These are phyloP conservation scores for Heliothis virescens DNA, from an alignment of 1,140 invertebrate genomes.

Conservation along the genomic window DNA sequence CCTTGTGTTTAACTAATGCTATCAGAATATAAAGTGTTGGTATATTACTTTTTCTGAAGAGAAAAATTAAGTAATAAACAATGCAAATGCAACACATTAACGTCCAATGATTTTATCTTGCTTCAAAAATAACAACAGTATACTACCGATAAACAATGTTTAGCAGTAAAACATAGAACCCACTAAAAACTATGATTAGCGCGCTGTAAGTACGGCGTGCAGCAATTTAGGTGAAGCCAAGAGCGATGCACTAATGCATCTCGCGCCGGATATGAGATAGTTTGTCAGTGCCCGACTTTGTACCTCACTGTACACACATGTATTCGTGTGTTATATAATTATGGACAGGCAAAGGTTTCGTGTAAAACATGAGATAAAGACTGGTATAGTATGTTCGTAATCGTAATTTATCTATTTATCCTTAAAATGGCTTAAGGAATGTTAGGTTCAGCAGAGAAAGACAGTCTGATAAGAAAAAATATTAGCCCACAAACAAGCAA, in stretches of 20 bases:
- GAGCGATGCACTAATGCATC: conserved; percentile 64
- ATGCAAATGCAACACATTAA: too few species aligned
- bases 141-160: neutral
- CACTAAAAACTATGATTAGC: conserved; percentile 40
- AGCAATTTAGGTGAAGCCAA: conserved; percentile 56
- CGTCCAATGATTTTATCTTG: too few species aligned
- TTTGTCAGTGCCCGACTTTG: conserved; percentile 61
- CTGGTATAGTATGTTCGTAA: neutral
- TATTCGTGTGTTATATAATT: neutral
- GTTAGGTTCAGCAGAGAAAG: too few species aligned
- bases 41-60: too few species aligned
- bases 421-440: too few species aligned
- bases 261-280: conserved; percentile 65
- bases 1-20: too few species aligned
- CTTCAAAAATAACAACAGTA: neutral
- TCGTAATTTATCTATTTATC: too few species aligned
- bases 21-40: too few species aligned
- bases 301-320: neutral
- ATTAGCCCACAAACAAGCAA: too few species aligned
- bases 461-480: too few species aligned
- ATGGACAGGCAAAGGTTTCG: neutral
- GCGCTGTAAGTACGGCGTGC: conserved; percentile 42
- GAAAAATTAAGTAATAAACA: too few species aligned
- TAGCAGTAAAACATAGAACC: conserved; percentile 13
- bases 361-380: neutral